These are phyloP conservation scores for Lumbricus terrestris DNA, from an alignment of 2,888 invertebrate species.

Conservation along the genomic window DNA sequence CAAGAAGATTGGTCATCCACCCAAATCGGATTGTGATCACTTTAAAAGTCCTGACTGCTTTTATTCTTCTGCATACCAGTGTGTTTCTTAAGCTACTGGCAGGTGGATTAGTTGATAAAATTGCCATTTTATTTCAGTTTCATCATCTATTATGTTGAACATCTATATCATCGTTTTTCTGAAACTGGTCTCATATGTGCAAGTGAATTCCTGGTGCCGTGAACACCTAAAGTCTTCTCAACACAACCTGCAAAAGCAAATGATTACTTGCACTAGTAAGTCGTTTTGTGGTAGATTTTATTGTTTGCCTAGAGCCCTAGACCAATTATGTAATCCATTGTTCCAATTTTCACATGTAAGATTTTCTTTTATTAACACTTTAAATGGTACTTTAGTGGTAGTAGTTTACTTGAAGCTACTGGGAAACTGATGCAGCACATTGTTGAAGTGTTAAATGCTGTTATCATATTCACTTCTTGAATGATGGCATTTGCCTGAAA, in stretches of 20 bases:
- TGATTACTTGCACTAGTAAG: not conserved
- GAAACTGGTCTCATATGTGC: constrained; percentile 92
- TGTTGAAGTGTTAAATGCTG: too few relatives aligned
- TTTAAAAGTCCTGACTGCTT: too few relatives aligned
- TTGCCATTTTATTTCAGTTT: constrained; percentile 66
- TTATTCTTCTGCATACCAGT: too few relatives aligned
- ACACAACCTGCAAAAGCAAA: not conserved
- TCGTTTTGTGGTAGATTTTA: not conserved
- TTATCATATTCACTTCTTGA: not conserved
- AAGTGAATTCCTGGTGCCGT: constrained; percentile 85
- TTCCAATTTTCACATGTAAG: not conserved
- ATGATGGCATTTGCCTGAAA: not conserved
- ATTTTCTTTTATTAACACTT: not conserved
- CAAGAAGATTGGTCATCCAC: too few relatives aligned
- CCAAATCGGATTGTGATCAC: too few relatives aligned
- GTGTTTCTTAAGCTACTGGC: too few relatives aligned
- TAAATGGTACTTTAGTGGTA: too few relatives aligned
- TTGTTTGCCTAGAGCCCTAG: not conserved
- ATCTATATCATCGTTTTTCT: constrained; percentile 82
- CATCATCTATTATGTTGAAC: constrained; percentile 78
- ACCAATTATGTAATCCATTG: not conserved
- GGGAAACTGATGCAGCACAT: too few relatives aligned
- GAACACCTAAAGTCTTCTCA: not conserved
- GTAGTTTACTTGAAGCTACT: too few relatives aligned
- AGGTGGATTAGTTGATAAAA: not conserved